Evolutionary conservation across 2,888 invertebrate species (phyloP).

Genomic region (Chelonus formosanus): DNA sequence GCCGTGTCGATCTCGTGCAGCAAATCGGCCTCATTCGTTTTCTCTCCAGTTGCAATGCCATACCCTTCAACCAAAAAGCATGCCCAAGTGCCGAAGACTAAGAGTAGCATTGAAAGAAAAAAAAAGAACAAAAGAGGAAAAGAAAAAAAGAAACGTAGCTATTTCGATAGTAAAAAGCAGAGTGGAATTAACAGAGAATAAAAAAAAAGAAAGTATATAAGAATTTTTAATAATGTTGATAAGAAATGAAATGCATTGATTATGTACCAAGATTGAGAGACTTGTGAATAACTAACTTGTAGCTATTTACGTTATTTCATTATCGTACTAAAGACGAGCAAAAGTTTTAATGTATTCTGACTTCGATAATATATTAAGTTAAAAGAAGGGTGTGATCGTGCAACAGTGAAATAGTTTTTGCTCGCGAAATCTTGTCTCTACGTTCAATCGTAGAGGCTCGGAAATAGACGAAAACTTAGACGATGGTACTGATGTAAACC

Average conservation of each 20-base stretch:
- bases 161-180: slow-evolving; percentile 7
- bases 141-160: slow-evolving; percentile 10
- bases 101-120: slow-evolving; percentile 26
- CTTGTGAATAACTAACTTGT: background rate
- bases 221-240: too few relatives aligned
- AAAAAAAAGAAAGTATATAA: background rate
- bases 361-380: slow-evolving; percentile 19
- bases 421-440: slow-evolving; percentile 35
- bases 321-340: slow-evolving; percentile 1
- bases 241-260: background rate
- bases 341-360: slow-evolving; percentile 25
- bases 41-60: slow-evolving; percentile 47
- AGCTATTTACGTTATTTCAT: slow-evolving; percentile 2
- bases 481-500: slow-evolving; percentile 47
- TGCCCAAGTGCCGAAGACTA: slow-evolving; percentile 44
- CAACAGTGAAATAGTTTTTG: slow-evolving; percentile 31
- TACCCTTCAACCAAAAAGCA: slow-evolving; percentile 53
- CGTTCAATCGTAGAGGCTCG: slow-evolving; percentile 45
- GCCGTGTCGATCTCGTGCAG: slow-evolving; percentile 74
- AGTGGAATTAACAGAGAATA: background rate
- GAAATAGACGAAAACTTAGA: slow-evolving; percentile 59
- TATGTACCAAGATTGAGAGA: slow-evolving; percentile 5
- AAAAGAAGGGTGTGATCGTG: slow-evolving; percentile 3
- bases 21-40: slow-evolving; percentile 60
- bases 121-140: slow-evolving; percentile 15